Percentiles rank a stretch among this genome's conserved stretches.
These are phyloP conservation scores for Petaurus breviceps DNA, from an alignment of 2,113 vertebrate genomes.

Conservation along the genomic window DNA sequence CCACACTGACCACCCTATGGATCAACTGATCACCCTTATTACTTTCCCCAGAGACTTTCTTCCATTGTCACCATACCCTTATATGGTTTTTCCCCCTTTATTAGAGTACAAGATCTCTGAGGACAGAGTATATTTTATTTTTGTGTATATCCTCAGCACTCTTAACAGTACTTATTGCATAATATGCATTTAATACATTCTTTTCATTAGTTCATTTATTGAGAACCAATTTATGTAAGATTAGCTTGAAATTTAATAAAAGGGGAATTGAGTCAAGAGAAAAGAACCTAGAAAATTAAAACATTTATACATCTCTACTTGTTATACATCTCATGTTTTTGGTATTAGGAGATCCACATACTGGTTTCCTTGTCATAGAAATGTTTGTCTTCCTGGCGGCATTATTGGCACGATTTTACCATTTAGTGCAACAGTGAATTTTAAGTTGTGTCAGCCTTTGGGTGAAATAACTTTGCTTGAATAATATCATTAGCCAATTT, in stretches of 20 bases:
- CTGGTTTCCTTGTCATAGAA: constrained; percentile 34
- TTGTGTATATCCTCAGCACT: background rate
- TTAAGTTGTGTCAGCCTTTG: constrained; percentile 45
- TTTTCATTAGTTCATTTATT: background rate
- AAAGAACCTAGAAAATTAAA: background rate
- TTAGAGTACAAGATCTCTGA: background rate
- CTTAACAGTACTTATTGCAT: background rate
- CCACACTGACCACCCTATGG: background rate
- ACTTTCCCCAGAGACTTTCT: background rate
- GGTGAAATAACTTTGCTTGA: constrained; percentile 28
- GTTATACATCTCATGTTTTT: background rate
- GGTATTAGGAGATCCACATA: background rate
- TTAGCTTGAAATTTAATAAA: background rate
- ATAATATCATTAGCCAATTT: constrained; percentile 27
- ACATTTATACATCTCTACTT: background rate
- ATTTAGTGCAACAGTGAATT: constrained; percentile 25
- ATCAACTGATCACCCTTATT: background rate
- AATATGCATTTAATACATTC: background rate
- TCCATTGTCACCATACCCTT: background rate
- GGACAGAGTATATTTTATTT: background rate
- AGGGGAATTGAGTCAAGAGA: background rate
- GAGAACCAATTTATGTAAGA: background rate
- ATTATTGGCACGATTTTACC: constrained; percentile 9
- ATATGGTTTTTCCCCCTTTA: background rate
- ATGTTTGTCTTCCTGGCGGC: background rate